Evolutionary conservation across 2,113 vertebrate genomes (phyloP).

Genomic region (Agapornis roseicollis): DNA sequence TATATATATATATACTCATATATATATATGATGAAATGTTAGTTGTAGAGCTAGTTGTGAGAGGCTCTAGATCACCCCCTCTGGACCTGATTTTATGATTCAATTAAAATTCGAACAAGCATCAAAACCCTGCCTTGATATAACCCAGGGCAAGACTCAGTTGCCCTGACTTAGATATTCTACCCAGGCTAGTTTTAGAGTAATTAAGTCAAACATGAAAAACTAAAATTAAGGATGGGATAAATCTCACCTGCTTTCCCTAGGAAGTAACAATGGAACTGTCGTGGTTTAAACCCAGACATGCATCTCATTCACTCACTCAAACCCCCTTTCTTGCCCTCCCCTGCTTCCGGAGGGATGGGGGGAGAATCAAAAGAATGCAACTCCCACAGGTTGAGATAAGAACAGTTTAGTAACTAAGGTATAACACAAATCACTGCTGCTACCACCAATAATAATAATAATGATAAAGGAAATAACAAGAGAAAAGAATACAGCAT

Average conservation of each 20-base stretch:
- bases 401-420: no score
- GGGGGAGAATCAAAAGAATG: no score
- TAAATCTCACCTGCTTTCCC: neutral
- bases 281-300: no score
- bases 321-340: no score
- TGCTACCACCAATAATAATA: no score
- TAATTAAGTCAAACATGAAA: neutral
- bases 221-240: neutral
- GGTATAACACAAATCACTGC: no score
- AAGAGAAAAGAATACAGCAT: no score
- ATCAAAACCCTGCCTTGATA: neutral
- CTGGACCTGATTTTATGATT: neutral
- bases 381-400: no score
- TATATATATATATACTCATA: neutral
- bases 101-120: conserved; percentile 15
- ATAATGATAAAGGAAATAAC: no score
- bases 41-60: neutral
- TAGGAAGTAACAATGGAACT: neutral
- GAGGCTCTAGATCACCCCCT: neutral
- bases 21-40: neutral
- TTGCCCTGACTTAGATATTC: neutral
- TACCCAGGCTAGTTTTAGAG: neutral
- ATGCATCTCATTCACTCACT: no score
- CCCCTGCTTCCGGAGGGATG: no score
- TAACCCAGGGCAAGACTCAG: neutral